These are phyloP conservation scores for Mastacembelus armatus DNA, from an alignment of 2,797 vertebrate genomes.

Conservation along the genomic window DNA sequence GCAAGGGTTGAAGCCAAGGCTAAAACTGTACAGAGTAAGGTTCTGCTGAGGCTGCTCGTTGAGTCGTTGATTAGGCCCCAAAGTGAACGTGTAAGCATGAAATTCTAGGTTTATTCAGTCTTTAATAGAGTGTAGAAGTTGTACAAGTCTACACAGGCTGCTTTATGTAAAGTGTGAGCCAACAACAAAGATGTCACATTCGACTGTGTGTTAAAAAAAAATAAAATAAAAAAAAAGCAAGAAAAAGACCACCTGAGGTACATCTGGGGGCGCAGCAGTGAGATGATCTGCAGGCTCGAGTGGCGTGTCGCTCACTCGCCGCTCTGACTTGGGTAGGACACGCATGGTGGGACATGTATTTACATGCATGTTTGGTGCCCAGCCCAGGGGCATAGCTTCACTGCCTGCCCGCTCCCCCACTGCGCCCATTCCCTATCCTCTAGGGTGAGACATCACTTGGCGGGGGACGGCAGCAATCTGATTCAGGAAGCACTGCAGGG, in stretches of 20 bases:
- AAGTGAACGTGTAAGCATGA: slow-evolving; percentile 51
- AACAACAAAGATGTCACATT: slow-evolving; percentile 36
- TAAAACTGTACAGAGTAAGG: slow-evolving; percentile 41
- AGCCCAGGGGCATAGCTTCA: slow-evolving; percentile 62
- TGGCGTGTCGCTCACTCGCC: slow-evolving; percentile 36
- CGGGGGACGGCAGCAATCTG: slow-evolving; percentile 74
- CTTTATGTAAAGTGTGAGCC: slow-evolving; percentile 20
- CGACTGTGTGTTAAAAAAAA: background rate
- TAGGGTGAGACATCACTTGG: slow-evolving; percentile 77
- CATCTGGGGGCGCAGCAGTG: slow-evolving; percentile 4
- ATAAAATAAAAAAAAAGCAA: background rate
- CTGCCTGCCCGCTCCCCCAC: slow-evolving; percentile 59
- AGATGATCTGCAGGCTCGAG: slow-evolving; percentile 18
- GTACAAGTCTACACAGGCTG: slow-evolving; percentile 6
- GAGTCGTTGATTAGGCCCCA: slow-evolving; percentile 49
- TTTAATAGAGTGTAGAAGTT: slow-evolving; percentile 16
- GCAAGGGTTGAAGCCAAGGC: slow-evolving; percentile 66
- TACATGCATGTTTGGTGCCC: slow-evolving; percentile 70
- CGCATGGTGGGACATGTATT: slow-evolving; percentile 63
- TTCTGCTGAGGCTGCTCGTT: slow-evolving; percentile 58
- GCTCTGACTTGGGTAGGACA: slow-evolving; percentile 30
- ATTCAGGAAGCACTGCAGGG: slow-evolving; percentile 74
- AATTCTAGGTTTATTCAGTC: slow-evolving; percentile 43
- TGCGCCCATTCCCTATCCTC: slow-evolving; percentile 58
- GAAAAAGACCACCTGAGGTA: slow-evolving; percentile 25